A percentile compares a stretch with the other conserved stretches of the same genome.
phyloP scores from a whole-genome alignment of 2,888 invertebrate genomes.

The Protonemura montana region DNA sequence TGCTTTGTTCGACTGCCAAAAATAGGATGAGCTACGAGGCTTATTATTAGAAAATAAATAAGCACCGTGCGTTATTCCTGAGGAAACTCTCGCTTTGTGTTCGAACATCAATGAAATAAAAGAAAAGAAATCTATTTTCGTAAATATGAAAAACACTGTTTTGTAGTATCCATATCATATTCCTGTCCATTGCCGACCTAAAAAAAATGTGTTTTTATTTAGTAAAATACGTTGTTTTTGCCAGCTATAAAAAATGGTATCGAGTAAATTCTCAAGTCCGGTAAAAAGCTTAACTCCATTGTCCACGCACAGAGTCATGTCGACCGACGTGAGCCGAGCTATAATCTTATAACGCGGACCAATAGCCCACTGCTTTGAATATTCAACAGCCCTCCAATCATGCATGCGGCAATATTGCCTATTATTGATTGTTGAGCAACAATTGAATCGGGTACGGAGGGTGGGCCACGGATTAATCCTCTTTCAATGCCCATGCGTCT shows the following conservation, averaged over 20 bases:
- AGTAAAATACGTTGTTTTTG: not conserved
- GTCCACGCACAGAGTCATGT: not conserved
- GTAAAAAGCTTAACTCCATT: not conserved
- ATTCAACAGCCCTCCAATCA: conserved; percentile 25
- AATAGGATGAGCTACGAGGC: not conserved
- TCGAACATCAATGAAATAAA: not conserved
- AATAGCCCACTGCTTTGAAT: not conserved
- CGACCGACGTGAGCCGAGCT: not conserved
- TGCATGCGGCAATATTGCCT: conserved; percentile 20
- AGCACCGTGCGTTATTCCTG: not conserved
- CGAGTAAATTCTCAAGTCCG: not conserved
- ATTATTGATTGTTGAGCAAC: conserved; percentile 33
- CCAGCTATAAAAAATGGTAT: not conserved
- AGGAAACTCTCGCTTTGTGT: not conserved
- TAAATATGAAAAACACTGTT: not conserved
- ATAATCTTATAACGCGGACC: not conserved
- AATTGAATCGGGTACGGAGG: conserved; percentile 16
- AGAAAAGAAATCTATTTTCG: not conserved
- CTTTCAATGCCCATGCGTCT: conserved; percentile 15
- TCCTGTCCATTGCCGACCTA: too few species aligned
- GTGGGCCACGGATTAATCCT: conserved; percentile 17
- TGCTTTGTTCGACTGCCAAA: not conserved
- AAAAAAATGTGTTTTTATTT: not conserved
- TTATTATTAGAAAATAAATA: not conserved
- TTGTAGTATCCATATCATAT: too few species aligned